A percentile compares a stretch with the other conserved stretches of the same genome.
Conservation (phyloP, 2,113 vertebrate genomes). For the Ophthalmolycus amberensis region DNA sequence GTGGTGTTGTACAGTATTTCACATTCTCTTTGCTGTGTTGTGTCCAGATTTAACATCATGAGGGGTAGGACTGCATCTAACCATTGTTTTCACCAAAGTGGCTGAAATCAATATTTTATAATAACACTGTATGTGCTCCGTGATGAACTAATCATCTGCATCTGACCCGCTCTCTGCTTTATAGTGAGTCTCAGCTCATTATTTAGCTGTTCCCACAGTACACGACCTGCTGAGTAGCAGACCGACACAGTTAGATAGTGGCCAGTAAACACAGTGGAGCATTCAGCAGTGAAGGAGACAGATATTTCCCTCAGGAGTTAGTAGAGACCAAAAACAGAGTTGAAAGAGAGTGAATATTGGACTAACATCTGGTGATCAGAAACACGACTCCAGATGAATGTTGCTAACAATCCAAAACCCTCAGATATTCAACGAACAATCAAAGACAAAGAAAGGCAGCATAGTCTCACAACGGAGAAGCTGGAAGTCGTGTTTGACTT, state of each 20-base stretch:
- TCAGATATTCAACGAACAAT: not conserved
- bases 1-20: not conserved
- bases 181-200: not conserved
- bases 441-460: not conserved
- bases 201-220: not conserved
- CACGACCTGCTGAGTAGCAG: not conserved
- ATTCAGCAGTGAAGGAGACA: not conserved
- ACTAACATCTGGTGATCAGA: not conserved
- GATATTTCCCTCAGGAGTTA: not conserved
- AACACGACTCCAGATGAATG: not conserved
- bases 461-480: not conserved
- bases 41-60: not conserved
- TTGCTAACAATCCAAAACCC: not conserved
- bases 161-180: not conserved
- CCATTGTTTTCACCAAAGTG: not conserved
- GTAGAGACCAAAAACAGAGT: not conserved
- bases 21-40: not conserved
- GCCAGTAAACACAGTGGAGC: not conserved
- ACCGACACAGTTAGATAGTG: not conserved
- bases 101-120: not conserved
- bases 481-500: not conserved
- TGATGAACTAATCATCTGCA: not conserved
- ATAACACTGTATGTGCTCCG: not conserved
- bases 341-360: not conserved
- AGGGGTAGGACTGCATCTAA: not conserved